Conservation (phyloP, 2,888 invertebrate species). For the Chorisops tibialis region DNA sequence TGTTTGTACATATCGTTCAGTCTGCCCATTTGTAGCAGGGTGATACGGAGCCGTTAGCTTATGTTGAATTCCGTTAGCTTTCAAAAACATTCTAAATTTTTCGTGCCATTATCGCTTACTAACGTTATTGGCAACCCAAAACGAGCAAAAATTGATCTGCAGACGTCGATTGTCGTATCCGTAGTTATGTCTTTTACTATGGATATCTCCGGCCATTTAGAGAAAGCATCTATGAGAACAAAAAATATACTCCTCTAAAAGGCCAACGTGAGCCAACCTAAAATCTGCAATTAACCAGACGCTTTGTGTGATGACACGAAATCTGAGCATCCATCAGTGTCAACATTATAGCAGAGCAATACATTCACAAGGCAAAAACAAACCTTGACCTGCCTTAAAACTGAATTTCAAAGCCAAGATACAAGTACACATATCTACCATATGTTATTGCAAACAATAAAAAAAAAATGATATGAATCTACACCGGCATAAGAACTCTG, state of each 20-base stretch:
- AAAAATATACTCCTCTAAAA: constrained; percentile 5
- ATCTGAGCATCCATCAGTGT: too few relatives aligned
- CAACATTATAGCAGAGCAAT: too few relatives aligned
- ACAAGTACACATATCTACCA: too few relatives aligned
- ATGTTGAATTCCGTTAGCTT: neutral
- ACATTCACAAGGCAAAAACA: too few relatives aligned
- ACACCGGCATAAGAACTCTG: too few relatives aligned
- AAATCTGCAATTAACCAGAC: too few relatives aligned
- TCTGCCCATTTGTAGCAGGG: neutral
- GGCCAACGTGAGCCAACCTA: too few relatives aligned
- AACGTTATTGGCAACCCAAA: constrained; percentile 34
- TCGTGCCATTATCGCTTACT: constrained; percentile 33
- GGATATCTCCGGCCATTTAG: constrained; percentile 34
- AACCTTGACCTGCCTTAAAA: too few relatives aligned
- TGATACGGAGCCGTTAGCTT: neutral
- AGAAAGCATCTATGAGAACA: constrained; percentile 34
- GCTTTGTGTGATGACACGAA: too few relatives aligned
- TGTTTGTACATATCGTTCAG: neutral
- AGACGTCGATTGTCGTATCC: constrained; percentile 16
- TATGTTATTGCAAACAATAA: too few relatives aligned
- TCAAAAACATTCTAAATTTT: neutral
- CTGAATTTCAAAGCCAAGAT: too few relatives aligned
- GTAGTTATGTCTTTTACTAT: constrained; percentile 25
- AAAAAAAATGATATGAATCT: too few relatives aligned
- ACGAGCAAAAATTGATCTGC: constrained; percentile 34